A percentile compares a stretch with the other conserved stretches of the same genome.
These are phyloP conservation scores for Heteropelma amictum DNA, from an alignment of 2,888 invertebrate genomes.

Conservation along the genomic window DNA sequence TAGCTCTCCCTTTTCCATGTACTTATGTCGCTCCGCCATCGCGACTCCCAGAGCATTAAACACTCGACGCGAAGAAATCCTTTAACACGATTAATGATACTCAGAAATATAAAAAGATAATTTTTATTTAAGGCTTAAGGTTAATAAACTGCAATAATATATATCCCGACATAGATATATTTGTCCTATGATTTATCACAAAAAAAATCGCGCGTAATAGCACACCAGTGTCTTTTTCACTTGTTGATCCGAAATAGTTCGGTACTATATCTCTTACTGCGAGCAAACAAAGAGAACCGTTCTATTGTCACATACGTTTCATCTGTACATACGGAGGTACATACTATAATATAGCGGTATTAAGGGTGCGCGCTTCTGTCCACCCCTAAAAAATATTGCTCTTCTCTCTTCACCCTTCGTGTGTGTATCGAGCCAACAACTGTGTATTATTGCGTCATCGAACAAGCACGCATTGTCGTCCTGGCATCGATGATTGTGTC, in stretches of 20 bases:
- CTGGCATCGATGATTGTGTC: slow-evolving; percentile 50
- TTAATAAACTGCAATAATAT: not conserved
- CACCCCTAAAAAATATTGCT: slow-evolving; percentile 45
- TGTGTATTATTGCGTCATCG: slow-evolving; percentile 49
- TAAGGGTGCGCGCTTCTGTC: slow-evolving; percentile 41
- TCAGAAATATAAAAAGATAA: too few relatives aligned
- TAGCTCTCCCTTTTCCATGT: too few relatives aligned
- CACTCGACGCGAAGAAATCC: too few relatives aligned
- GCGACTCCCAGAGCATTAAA: too few relatives aligned
- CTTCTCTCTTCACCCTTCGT: not conserved
- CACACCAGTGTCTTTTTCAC: slow-evolving; percentile 49
- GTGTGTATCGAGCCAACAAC: slow-evolving; percentile 16
- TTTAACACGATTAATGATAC: too few relatives aligned
- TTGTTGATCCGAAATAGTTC: slow-evolving; percentile 55
- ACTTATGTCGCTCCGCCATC: too few relatives aligned
- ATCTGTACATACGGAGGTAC: slow-evolving; percentile 40
- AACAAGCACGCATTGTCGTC: slow-evolving; percentile 54
- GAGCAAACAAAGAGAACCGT: slow-evolving; percentile 42
- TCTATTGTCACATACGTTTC: slow-evolving; percentile 51
- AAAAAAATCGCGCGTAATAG: slow-evolving; percentile 5
- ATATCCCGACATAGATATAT: not conserved
- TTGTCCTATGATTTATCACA: slow-evolving; percentile 2
- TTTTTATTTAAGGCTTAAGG: too few relatives aligned
- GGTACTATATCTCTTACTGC: slow-evolving; percentile 13
- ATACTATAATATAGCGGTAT: slow-evolving; percentile 27